Conservation (phyloP, 2,797 vertebrate genomes). For the Falco concolor region DNA sequence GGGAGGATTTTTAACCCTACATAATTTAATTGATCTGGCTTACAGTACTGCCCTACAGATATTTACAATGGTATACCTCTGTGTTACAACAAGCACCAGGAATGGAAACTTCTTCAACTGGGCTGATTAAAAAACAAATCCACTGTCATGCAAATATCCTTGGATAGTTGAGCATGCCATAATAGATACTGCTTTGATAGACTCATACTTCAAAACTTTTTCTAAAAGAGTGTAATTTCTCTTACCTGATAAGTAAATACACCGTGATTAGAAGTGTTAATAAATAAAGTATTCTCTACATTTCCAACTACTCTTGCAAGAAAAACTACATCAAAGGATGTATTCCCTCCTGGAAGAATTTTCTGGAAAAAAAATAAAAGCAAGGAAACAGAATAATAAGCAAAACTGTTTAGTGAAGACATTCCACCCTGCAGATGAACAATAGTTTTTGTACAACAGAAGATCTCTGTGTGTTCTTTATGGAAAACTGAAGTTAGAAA, state of each 20-base stretch:
- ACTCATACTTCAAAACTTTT: not conserved
- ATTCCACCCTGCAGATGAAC: not conserved
- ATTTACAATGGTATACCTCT: not conserved
- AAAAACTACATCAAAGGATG: conserved; percentile 98
- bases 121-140: not conserved
- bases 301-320: conserved; percentile 97
- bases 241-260: conserved; percentile 99
- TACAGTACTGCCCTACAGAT: not conserved
- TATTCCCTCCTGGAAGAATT: conserved; percentile 97
- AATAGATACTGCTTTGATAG: not conserved
- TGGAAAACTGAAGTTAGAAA: not conserved
- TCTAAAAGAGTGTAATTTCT: not conserved
- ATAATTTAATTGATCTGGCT: not conserved
- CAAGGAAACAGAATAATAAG: not conserved
- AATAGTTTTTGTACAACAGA: not conserved
- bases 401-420: not conserved
- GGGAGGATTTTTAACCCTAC: not conserved
- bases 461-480: not conserved
- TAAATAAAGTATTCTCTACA: conserved; percentile 99
- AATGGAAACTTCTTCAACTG: not conserved
- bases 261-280: conserved; percentile 99
- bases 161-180: not conserved
- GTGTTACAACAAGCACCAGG: not conserved
- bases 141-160: not conserved
- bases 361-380: conserved; percentile 78